Conservation (phyloP, 2,797 vertebrate genomes). For the Siniperca scherzeri region DNA sequence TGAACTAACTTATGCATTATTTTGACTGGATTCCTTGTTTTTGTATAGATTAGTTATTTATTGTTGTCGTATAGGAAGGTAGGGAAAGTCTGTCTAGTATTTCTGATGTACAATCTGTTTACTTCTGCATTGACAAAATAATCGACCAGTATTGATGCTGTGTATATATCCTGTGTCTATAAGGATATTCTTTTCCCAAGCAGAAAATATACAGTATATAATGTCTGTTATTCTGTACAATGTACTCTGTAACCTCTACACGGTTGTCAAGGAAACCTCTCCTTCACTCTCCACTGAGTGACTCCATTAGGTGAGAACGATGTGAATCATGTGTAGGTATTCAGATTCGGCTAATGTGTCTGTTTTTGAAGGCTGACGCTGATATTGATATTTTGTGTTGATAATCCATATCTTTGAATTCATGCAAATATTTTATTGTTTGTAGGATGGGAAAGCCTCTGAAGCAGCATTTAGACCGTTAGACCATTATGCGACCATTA, state of each 20-base stretch:
- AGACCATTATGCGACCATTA: too few relatives aligned
- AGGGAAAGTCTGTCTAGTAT: neutral
- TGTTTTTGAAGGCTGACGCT: neutral
- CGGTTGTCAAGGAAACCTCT: slow-evolving; percentile 76
- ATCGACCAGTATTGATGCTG: neutral
- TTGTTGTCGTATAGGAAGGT: rapidly evolving
- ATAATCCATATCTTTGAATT: neutral
- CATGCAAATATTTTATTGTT: neutral
- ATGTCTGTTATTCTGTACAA: slow-evolving; percentile 43
- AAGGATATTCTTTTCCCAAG: neutral
- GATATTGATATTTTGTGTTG: neutral
- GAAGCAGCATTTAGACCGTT: neutral
- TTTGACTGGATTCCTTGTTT: neutral
- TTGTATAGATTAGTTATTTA: too few relatives aligned
- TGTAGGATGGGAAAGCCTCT: too few relatives aligned
- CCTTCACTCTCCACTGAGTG: slow-evolving; percentile 47
- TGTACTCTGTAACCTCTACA: slow-evolving; percentile 58
- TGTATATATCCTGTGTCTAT: neutral
- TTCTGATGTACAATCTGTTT: neutral
- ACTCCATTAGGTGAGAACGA: slow-evolving; percentile 41
- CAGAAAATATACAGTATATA: slow-evolving; percentile 17
- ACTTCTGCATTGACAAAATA: neutral
- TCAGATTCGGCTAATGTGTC: slow-evolving; percentile 10
- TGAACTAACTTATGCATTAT: neutral
- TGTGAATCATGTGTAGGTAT: slow-evolving; percentile 20